Evolutionary conservation across 2,888 invertebrate genomes (phyloP).

Genomic region (Ormyrus pomaceus): DNA sequence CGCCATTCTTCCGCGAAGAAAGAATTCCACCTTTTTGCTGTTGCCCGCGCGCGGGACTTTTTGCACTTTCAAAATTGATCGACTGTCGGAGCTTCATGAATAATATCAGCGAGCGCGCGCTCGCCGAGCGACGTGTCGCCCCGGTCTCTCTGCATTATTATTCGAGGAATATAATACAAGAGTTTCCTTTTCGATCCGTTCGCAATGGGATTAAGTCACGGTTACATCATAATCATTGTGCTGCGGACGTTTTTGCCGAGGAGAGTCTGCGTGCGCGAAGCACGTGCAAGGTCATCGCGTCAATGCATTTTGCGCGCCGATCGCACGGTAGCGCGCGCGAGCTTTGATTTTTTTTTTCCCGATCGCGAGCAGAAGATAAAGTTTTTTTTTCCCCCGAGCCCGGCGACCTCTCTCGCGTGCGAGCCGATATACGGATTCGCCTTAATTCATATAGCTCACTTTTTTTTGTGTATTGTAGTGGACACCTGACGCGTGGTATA

Average conservation of each 20-base stretch:
- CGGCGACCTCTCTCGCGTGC: too few species aligned
- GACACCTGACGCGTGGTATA: too few species aligned
- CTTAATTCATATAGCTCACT: too few species aligned
- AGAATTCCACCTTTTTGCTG: constrained; percentile 33
- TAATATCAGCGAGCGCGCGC: constrained; percentile 5
- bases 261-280: not conserved
- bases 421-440: too few species aligned
- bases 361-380: constrained; percentile 27
- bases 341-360: constrained; percentile 18
- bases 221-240: constrained; percentile 54
- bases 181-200: constrained; percentile 40
- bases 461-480: too few species aligned
- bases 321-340: constrained; percentile 10
- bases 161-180: constrained; percentile 21
- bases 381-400: constrained; percentile 13
- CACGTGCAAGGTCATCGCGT: constrained; percentile 38
- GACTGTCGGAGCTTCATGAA: constrained; percentile 36
- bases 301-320: constrained; percentile 46
- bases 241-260: constrained; percentile 24
- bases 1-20: constrained; percentile 27
- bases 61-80: constrained; percentile 48
- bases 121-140: constrained; percentile 7
- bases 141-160: constrained; percentile 28
- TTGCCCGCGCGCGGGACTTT: constrained; percentile 2
- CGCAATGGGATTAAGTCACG: constrained; percentile 42